Evolutionary conservation across 2,888 invertebrate species (phyloP).

Genomic region (Ametastegia equiseti): DNA sequence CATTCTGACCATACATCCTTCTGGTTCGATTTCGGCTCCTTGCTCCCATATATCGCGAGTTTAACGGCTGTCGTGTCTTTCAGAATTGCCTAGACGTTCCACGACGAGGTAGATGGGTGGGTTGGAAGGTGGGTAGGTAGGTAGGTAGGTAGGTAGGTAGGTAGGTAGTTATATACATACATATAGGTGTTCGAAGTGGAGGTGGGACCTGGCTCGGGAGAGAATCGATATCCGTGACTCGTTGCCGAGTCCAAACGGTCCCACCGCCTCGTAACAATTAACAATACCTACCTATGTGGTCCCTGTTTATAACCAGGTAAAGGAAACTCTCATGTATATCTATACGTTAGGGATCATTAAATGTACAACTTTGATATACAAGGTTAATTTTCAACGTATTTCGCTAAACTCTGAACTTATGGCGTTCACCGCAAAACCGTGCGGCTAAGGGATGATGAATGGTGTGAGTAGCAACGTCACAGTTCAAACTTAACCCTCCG

Average conservation of each 20-base stretch:
- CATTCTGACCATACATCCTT: conserved; percentile 9
- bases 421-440: too few species aligned
- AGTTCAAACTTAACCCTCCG: too few species aligned
- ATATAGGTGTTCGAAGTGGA: background rate
- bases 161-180: background rate
- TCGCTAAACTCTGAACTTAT: too few species aligned
- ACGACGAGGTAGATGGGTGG: background rate
- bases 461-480: too few species aligned
- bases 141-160: background rate
- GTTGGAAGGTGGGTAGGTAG: too few species aligned
- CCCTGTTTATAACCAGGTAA: too few species aligned
- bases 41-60: background rate
- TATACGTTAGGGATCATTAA: background rate
- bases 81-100: conserved; percentile 8
- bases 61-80: conserved; percentile 10
- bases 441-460: too few species aligned
- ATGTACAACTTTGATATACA: too few species aligned
- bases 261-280: conserved; percentile 12
- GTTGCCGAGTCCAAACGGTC: background rate
- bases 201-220: background rate
- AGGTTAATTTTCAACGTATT: too few species aligned
- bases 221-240: conserved; percentile 31
- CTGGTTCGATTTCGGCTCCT: background rate
- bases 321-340: background rate
- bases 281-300: background rate